phyloP scores from a whole-genome alignment of 2,113 vertebrate species.

The Vireo altiloquus region DNA sequence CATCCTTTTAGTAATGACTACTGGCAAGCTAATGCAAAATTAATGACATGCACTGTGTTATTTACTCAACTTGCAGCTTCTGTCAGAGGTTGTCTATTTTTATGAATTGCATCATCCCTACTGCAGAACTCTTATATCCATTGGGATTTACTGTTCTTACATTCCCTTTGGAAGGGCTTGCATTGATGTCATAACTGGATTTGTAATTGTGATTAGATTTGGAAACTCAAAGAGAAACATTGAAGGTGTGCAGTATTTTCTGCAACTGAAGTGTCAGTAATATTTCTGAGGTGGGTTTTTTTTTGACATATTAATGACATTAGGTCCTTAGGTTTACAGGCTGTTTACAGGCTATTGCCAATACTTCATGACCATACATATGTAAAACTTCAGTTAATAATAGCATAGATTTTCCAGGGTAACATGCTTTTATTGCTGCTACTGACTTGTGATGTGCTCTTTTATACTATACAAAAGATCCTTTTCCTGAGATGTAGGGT shows the following conservation, averaged over 20 bases:
- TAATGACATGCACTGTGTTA: slow-evolving; percentile 57
- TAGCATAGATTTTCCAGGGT: background rate
- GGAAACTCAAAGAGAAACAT: slow-evolving; percentile 53
- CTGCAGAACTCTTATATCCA: slow-evolving; percentile 58
- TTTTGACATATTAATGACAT: background rate
- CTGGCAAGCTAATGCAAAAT: slow-evolving; percentile 62
- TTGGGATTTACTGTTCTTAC: slow-evolving; percentile 74
- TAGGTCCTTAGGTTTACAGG: slow-evolving; percentile 9
- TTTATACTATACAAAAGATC: background rate
- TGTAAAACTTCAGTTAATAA: background rate
- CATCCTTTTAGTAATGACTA: slow-evolving; percentile 44
- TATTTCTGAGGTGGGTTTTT: background rate
- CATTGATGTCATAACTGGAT: slow-evolving; percentile 65
- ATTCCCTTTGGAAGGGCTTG: slow-evolving; percentile 66
- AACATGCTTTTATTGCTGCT: background rate
- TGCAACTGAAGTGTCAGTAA: slow-evolving; percentile 44
- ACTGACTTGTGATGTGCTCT: background rate
- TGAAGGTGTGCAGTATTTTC: slow-evolving; percentile 49
- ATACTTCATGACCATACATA: background rate
- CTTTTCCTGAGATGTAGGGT: background rate
- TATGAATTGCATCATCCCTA: slow-evolving; percentile 75
- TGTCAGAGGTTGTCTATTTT: slow-evolving; percentile 75
- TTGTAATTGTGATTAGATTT: slow-evolving; percentile 64
- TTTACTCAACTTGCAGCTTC: slow-evolving; percentile 73
- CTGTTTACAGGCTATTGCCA: too few species aligned